phyloP scores from a whole-genome alignment of 2,797 vertebrate species.

The Acanthopagrus latus region DNA sequence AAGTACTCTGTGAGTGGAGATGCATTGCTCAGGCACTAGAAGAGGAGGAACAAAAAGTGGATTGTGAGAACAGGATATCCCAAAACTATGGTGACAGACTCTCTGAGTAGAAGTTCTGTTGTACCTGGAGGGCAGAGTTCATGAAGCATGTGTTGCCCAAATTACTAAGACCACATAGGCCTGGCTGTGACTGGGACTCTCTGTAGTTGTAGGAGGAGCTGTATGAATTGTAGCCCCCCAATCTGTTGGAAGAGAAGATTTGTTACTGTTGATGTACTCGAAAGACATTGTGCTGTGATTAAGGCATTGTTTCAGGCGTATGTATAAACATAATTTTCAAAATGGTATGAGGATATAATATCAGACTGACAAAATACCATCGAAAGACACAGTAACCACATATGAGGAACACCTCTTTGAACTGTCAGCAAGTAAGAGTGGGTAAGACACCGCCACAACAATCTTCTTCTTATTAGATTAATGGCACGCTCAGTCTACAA shows the following conservation, averaged over 20 bases:
- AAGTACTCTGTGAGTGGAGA: conserved; percentile 96
- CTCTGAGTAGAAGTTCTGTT: neutral
- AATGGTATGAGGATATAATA: neutral
- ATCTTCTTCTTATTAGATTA: neutral
- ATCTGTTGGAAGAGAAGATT: conserved; percentile 70
- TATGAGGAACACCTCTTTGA: neutral
- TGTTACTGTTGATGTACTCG: conserved; percentile 11
- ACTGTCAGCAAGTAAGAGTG: neutral
- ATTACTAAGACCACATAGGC: conserved; percentile 97
- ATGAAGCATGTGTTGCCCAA: conserved; percentile 99
- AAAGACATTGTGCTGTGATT: neutral
- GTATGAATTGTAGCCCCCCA: conserved; percentile 92
- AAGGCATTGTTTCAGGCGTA: neutral
- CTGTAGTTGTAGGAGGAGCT: conserved; percentile 93
- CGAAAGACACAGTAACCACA: neutral
- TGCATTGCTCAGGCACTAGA: conserved; percentile 96
- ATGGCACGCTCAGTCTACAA: neutral
- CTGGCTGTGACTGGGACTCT: conserved; percentile 92
- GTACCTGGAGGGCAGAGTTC: conserved; percentile 98
- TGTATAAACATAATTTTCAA: conserved; percentile 10
- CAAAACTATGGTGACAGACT: neutral
- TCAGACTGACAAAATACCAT: neutral
- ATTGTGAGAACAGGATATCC: conserved; percentile 6
- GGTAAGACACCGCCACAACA: neutral
- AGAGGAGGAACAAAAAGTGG: conserved; percentile 1